phyloP scores from a whole-genome alignment of 2,113 vertebrate species.

The Pyrgilauda ruficollis region DNA sequence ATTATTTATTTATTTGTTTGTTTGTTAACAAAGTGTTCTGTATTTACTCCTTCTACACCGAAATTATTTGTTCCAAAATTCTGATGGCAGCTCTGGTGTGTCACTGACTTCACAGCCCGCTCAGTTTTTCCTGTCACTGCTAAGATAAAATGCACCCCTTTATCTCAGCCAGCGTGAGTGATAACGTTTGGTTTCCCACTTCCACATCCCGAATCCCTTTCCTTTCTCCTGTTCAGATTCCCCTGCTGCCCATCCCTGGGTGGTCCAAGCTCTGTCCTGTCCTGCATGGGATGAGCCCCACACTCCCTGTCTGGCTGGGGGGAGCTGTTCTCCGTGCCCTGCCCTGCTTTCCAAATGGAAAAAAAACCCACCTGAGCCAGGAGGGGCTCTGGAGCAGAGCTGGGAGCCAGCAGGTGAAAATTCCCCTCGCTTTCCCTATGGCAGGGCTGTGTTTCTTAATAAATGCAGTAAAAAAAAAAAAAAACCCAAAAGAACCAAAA shows the following conservation, averaged over 20 bases:
- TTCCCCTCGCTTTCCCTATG: not conserved
- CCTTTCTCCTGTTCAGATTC: not conserved
- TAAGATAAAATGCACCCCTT: not conserved
- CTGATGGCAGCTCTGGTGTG: not conserved
- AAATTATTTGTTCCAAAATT: not conserved
- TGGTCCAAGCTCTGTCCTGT: fast-evolving
- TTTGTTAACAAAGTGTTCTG: not conserved
- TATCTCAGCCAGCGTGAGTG: not conserved
- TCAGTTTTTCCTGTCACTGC: not conserved
- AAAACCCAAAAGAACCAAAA: not conserved
- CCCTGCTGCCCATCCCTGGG: not conserved
- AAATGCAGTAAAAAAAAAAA: constrained; percentile 6
- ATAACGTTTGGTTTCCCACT: not conserved
- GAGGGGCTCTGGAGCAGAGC: not conserved
- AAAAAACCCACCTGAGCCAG: not conserved
- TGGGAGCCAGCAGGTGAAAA: not conserved
- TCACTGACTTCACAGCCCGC: not conserved
- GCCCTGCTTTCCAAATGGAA: fast-evolving
- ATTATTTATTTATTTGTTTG: not conserved
- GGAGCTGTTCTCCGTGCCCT: not conserved
- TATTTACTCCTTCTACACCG: not conserved
- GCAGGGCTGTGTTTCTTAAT: not conserved
- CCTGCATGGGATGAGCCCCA: fast-evolving
- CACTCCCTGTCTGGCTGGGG: fast-evolving
- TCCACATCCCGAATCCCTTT: not conserved